Conservation (phyloP, 2,888 invertebrate species). For the Sipha maydis region DNA sequence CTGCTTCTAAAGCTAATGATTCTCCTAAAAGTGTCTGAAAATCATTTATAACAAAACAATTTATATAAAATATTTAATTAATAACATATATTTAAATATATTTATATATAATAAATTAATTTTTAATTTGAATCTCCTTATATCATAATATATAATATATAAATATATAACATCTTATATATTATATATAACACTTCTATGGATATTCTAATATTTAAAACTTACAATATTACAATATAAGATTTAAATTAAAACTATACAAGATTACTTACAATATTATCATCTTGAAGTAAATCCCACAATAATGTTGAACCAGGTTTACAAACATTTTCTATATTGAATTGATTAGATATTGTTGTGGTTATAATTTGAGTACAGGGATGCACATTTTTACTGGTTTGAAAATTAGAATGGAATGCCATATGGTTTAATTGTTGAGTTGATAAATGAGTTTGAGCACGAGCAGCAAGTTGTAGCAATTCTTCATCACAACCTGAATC, state of each 20-base stretch:
- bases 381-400: conserved; percentile 62
- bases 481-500: conserved; percentile 88
- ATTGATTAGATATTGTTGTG: conserved; percentile 60
- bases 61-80: too few species aligned
- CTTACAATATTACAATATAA: background rate
- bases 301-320: conserved; percentile 90
- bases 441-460: conserved; percentile 71
- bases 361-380: conserved; percentile 62
- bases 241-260: too few species aligned
- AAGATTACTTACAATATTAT: conserved; percentile 78
- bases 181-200: background rate
- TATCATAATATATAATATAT: background rate
- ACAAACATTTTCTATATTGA: conserved; percentile 80
- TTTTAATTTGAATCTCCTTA: background rate
- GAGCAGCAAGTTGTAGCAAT: conserved; percentile 70
- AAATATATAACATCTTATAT: too few species aligned
- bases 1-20: conserved; percentile 91
- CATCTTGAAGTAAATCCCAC: conserved; percentile 94
- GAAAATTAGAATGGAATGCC: conserved; percentile 65
- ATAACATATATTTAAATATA: background rate
- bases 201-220: background rate
- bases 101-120: background rate
- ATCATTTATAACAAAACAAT: background rate
- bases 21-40: conserved; percentile 84
- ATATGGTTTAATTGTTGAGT: conserved; percentile 66